Percentiles rank a stretch among this genome's conserved stretches.
phyloP scores from a whole-genome alignment of 2,113 vertebrate species.

The Aspiorhynchus laticeps region DNA sequence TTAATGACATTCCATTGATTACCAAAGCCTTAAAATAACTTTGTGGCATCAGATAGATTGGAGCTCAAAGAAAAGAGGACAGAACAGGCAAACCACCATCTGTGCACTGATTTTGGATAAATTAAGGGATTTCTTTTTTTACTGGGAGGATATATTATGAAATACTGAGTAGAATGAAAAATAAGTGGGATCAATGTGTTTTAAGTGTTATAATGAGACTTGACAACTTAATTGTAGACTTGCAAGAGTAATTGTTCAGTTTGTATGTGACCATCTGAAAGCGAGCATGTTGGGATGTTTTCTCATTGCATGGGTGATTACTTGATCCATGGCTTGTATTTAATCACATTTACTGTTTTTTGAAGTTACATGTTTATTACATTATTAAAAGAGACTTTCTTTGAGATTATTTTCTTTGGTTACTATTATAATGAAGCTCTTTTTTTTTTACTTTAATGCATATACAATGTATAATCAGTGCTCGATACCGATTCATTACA shows the following conservation, averaged over 20 bases:
- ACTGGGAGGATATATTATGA: not conserved
- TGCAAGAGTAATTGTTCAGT: not conserved
- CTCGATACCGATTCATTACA: too few species aligned
- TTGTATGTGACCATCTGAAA: not conserved
- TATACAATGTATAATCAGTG: too few species aligned
- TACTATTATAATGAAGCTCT: too few species aligned
- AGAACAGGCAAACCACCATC: not conserved
- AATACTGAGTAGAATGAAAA: not conserved
- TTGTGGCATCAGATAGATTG: conserved; percentile 4
- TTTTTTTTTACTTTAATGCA: too few species aligned
- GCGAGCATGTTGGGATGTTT: not conserved
- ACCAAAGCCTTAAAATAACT: conserved; percentile 40
- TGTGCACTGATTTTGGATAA: not conserved
- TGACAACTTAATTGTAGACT: not conserved
- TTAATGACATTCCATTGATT: not conserved
- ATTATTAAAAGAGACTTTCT: conserved; percentile 5
- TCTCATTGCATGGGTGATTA: not conserved
- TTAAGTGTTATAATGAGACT: conserved; percentile 16
- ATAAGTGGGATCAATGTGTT: not conserved
- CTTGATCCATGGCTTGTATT: not conserved
- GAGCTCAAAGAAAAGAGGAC: not conserved
- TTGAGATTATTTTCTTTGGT: not conserved
- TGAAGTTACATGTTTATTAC: not conserved
- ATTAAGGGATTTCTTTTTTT: conserved; percentile 8
- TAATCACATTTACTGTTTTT: not conserved